These are phyloP conservation scores for Galagoides demidoff DNA, from an alignment of 2,797 vertebrate genomes.

Conservation along the genomic window DNA sequence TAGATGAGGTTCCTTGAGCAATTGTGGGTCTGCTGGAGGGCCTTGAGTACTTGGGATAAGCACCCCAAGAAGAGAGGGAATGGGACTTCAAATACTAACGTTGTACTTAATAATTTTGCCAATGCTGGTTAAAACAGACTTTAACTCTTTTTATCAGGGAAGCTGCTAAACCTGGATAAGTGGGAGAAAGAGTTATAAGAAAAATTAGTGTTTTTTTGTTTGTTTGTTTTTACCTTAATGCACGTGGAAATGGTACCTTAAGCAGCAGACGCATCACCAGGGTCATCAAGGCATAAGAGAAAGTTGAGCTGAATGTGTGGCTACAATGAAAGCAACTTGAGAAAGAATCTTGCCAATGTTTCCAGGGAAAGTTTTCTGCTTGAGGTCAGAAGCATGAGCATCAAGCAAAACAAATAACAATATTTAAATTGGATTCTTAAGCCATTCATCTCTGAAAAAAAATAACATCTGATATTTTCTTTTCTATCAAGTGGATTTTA, in stretches of 20 bases:
- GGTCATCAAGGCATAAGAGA: background rate
- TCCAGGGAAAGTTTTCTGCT: constrained; percentile 8
- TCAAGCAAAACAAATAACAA: constrained; percentile 62
- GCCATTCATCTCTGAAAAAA: background rate
- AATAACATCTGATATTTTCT: constrained; percentile 22
- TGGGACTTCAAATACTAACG: background rate
- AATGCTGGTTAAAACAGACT: background rate
- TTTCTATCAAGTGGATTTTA: constrained; percentile 37
- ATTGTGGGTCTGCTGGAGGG: background rate
- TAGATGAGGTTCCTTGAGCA: background rate
- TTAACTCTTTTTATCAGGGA: background rate
- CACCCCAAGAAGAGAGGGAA: background rate
- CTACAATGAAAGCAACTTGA: background rate
- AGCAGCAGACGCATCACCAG: background rate
- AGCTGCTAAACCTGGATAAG: background rate
- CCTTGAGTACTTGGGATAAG: background rate
- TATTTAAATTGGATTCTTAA: constrained; percentile 45
- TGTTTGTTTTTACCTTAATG: background rate
- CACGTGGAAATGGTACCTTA: background rate
- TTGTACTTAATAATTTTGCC: background rate
- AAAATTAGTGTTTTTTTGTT: background rate
- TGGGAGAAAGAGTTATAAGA: background rate
- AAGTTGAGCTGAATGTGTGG: background rate
- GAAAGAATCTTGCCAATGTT: background rate
- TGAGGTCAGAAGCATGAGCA: constrained; percentile 10